A percentile compares a stretch with the other conserved stretches of the same genome.
These are phyloP conservation scores for Anabacerthia variegaticeps DNA, from an alignment of 2,797 vertebrate genomes.

Conservation along the genomic window DNA sequence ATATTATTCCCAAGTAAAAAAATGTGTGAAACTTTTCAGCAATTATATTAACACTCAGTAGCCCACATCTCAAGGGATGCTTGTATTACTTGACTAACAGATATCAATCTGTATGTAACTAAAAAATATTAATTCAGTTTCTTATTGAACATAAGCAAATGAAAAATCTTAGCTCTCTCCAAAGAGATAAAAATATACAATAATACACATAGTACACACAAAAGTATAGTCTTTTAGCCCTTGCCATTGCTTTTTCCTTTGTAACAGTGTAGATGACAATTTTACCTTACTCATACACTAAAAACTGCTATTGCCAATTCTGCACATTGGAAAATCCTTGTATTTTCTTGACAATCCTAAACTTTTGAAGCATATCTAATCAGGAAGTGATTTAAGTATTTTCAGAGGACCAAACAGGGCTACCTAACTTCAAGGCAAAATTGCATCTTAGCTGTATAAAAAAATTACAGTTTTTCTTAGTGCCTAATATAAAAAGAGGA, in stretches of 20 bases:
- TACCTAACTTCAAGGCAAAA: neutral
- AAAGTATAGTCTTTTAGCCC: neutral
- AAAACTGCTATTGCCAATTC: neutral
- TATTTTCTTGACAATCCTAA: neutral
- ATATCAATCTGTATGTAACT: neutral
- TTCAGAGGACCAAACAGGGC: neutral
- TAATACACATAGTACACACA: neutral
- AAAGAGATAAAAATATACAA: neutral
- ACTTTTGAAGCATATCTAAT: neutral
- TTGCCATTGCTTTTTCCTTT: neutral
- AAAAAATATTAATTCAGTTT: constrained; percentile 1
- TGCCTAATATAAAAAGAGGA: neutral
- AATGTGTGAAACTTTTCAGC: constrained; percentile 39
- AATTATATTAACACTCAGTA: constrained; percentile 43
- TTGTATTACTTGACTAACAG: neutral
- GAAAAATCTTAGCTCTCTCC: neutral
- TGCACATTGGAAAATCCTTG: neutral
- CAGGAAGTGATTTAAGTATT: neutral
- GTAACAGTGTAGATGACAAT: neutral
- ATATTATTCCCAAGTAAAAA: constrained; percentile 20
- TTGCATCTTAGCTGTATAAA: neutral
- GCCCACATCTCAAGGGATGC: neutral
- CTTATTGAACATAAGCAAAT: neutral
- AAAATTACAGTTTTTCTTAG: neutral
- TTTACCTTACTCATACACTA: neutral